phyloP scores from a whole-genome alignment of 2,113 vertebrate genomes.

The Zootoca vivipara region DNA sequence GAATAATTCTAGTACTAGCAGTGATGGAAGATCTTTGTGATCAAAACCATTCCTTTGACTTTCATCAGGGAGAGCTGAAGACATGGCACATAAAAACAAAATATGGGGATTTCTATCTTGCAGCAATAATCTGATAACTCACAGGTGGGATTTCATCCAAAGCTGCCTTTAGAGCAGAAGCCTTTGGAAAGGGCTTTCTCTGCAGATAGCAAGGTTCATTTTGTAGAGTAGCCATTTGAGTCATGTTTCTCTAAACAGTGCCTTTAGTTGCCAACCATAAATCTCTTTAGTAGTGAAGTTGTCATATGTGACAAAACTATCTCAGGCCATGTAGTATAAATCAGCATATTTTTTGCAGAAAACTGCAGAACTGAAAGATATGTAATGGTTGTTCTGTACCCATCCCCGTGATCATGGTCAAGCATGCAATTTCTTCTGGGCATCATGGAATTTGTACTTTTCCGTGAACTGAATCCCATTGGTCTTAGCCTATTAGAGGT shows the following conservation, averaged over 20 bases:
- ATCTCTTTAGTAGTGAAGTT: neutral
- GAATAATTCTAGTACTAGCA: neutral
- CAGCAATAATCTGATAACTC: neutral
- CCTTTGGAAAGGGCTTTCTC: neutral
- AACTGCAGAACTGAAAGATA: too few species aligned
- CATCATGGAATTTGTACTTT: too few species aligned
- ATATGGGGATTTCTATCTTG: neutral
- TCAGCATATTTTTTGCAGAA: too few species aligned
- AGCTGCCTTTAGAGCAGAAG: neutral
- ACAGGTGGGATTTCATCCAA: neutral
- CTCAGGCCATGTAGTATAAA: too few species aligned
- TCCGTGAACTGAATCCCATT: too few species aligned
- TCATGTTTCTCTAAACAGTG: neutral
- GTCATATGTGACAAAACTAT: neutral
- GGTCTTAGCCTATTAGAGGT: too few species aligned
- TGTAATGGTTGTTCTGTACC: too few species aligned
- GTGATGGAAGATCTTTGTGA: neutral
- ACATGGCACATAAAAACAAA: neutral
- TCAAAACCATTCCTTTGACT: slow-evolving; percentile 21
- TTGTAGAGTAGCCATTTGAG: neutral
- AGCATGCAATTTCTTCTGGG: too few species aligned
- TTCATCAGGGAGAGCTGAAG: neutral
- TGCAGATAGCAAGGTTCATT: neutral
- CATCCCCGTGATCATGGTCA: too few species aligned
- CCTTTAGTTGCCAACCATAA: neutral